phyloP scores from a whole-genome alignment of 2,797 vertebrate genomes.

The Gymnoscopelus braueri region DNA sequence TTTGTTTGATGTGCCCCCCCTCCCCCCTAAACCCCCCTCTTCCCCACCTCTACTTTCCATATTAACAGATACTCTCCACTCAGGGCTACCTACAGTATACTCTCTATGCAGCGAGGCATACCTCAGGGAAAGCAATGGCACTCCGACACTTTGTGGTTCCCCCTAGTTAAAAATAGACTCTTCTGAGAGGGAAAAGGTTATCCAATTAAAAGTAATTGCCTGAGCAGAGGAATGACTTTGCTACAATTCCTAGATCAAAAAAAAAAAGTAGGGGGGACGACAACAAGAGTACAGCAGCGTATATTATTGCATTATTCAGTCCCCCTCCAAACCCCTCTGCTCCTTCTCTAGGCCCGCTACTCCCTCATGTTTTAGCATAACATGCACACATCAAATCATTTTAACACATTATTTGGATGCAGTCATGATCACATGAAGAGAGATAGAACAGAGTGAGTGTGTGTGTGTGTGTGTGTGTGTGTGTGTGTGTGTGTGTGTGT shows the following conservation, averaged over 20 bases:
- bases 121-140: slow-evolving; percentile 47
- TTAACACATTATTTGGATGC: slow-evolving; percentile 48
- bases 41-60: slow-evolving; percentile 61
- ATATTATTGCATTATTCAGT: slow-evolving; percentile 68
- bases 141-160: slow-evolving; percentile 58
- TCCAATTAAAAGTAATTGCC: slow-evolving; percentile 81
- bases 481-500: no score
- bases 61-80: slow-evolving; percentile 51
- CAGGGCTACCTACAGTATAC: slow-evolving; percentile 46
- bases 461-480: no score
- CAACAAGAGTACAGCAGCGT: slow-evolving; percentile 54
- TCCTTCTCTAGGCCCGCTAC: slow-evolving; percentile 9
- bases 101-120: slow-evolving; percentile 47
- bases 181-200: slow-evolving; percentile 72
- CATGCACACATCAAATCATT: slow-evolving; percentile 55
- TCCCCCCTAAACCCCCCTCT: slow-evolving; percentile 37
- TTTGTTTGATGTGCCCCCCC: slow-evolving; percentile 67
- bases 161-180: slow-evolving; percentile 71
- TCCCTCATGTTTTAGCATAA: slow-evolving; percentile 60
- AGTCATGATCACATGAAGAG: slow-evolving; percentile 20
- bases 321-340: slow-evolving; percentile 28
- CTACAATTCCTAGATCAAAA: slow-evolving; percentile 41
- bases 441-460: neutral
- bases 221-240: slow-evolving; percentile 51
- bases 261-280: slow-evolving; percentile 64